These are phyloP conservation scores for Nycteola revayana DNA, from an alignment of 2,888 invertebrate species.

Conservation along the genomic window DNA sequence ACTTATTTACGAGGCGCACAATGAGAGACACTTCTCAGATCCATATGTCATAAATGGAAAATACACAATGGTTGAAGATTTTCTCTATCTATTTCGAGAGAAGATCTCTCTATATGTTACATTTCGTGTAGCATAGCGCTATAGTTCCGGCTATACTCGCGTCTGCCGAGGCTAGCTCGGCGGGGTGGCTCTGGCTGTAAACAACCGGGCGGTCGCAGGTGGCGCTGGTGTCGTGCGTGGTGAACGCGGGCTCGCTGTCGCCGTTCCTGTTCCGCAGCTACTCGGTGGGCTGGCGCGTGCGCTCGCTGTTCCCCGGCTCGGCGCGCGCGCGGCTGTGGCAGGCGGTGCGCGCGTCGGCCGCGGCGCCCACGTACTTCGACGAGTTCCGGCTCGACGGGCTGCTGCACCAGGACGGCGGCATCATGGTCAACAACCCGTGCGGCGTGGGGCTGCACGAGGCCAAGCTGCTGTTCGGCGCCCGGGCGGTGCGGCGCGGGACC, in stretches of 20 bases:
- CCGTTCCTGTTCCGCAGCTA: constrained; percentile 95
- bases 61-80: too few relatives aligned
- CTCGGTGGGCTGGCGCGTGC: constrained; percentile 85
- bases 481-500: constrained; percentile 84
- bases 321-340: constrained; percentile 89
- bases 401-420: constrained; percentile 91
- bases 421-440: constrained; percentile 94
- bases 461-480: constrained; percentile 89
- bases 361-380: constrained; percentile 95
- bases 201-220: constrained; percentile 67
- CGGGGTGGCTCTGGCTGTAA: constrained; percentile 1
- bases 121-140: too few relatives aligned
- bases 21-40: too few relatives aligned
- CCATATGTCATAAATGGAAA: too few relatives aligned
- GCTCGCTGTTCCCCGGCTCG: constrained; percentile 87
- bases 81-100: too few relatives aligned
- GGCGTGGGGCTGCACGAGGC: constrained; percentile 95
- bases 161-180: too few relatives aligned
- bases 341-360: constrained; percentile 93
- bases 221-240: constrained; percentile 90
- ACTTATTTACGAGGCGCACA: too few relatives aligned
- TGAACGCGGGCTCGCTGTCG: constrained; percentile 85
- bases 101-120: too few relatives aligned
- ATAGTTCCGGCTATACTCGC: too few relatives aligned
- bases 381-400: constrained; percentile 87